phyloP scores from a whole-genome alignment of 2,888 invertebrate species.

The Microctonus brassicae region DNA sequence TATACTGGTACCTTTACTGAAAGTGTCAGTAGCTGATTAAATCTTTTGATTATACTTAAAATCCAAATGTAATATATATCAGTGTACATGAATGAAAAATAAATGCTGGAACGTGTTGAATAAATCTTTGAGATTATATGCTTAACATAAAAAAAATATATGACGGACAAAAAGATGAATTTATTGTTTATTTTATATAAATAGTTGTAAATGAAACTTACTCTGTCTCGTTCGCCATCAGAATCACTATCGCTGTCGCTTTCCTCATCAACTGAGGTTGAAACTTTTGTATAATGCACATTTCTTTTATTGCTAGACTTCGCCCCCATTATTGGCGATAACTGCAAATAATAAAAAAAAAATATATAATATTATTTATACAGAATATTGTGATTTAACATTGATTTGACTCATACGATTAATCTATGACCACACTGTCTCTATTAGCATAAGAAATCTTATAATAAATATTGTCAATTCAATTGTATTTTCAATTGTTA shows the following conservation, averaged over 20 bases:
- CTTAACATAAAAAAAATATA: too few species aligned
- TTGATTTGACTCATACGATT: background rate
- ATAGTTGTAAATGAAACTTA: conserved; percentile 57
- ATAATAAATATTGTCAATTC: too few species aligned
- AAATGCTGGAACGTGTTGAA: too few species aligned
- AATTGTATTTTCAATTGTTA: too few species aligned
- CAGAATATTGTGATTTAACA: background rate
- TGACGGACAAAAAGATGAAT: too few species aligned
- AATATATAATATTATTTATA: background rate
- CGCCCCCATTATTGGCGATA: conserved; percentile 46
- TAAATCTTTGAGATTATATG: too few species aligned
- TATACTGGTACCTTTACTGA: too few species aligned
- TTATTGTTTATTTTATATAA: too few species aligned
- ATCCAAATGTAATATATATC: too few species aligned
- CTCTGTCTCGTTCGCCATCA: conserved; percentile 73
- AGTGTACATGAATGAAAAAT: too few species aligned
- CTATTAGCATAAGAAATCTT: too few species aligned
- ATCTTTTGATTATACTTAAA: background rate
- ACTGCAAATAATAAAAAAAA: conserved; percentile 44
- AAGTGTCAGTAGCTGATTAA: background rate
- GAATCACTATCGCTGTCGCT: conserved; percentile 76
- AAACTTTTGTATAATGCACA: conserved; percentile 55
- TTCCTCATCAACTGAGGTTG: conserved; percentile 58
- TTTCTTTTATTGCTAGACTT: conserved; percentile 58
- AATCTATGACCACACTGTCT: background rate